Evolutionary conservation across 2,797 vertebrate genomes (phyloP), one percentile per base, ranked within the genome.

Genomic region (Morus bassanus): DNA sequence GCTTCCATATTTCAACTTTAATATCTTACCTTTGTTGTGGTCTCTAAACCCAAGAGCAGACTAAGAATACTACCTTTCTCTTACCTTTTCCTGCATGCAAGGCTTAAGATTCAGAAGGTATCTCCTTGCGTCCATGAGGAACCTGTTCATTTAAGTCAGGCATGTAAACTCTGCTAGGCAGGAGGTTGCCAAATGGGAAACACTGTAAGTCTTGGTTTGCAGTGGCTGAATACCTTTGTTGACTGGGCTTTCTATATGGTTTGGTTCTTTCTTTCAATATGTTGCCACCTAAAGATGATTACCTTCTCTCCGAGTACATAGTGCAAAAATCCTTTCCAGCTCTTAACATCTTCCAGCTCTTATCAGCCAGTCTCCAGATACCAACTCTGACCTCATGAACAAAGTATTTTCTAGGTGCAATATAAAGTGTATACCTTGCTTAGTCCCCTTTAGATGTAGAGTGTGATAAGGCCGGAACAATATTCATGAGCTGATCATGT

Each of bases 391-490:
- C 33, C 33, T 72, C 37, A 24, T 5, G 45, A 88, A 16, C 60
- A 81, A 80, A 67, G 16, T 13, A 27, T 89, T 77, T 82, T 7
- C 25, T 60, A 51, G 7, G 30, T 80, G 30, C 22, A 48, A 21
- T 37, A 7, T 37, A 51, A 73, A 37, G 7, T 9, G 6, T 64
- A 19, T 30, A 14, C 24, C 16, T 51, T 94, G 11, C 45, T 72
- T 51, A 33, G 23, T 50, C 15, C 6, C 5, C 37, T 53, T 75
- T 35, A 74, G n/a, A 41, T 70, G 10, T 1, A 54, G 39, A 37
- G 16, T 45, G 28, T 41, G 35, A 5, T 75, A 48, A 67, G 23
- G 31, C 16, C 0, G 0, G 30, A 74, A 11, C 6, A 72, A 4
- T 75, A 37, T 31, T 89, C 1, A 4, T 60, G 15, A 89, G 6